A percentile compares a stretch with the other conserved stretches of the same genome.
phyloP scores from a whole-genome alignment of 2,797 vertebrate species.

The Sebastes matsubarae region DNA sequence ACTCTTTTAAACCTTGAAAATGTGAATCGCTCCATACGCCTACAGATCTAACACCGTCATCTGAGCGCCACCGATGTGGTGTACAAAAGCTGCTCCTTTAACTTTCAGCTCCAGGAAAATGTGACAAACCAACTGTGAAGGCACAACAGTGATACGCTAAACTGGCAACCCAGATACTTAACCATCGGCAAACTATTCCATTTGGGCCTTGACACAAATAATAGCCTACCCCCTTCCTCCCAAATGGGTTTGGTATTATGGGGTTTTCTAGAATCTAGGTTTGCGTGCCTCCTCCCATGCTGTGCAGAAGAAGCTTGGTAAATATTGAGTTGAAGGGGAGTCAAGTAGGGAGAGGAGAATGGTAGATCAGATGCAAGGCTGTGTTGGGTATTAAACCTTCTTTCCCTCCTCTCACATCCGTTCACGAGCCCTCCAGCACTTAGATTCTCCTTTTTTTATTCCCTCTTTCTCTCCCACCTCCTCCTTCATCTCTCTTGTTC shows the following conservation, averaged over 20 bases:
- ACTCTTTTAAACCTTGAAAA: conserved; percentile 4
- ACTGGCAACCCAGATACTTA: conserved; percentile 45
- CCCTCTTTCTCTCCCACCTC: background rate
- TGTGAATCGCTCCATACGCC: conserved; percentile 8
- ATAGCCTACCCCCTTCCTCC: conserved; percentile 23
- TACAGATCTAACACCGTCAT: conserved; percentile 2
- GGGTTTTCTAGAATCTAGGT: conserved; percentile 56
- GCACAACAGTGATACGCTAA: conserved; percentile 15
- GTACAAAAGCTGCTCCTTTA: conserved; percentile 10
- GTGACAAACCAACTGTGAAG: conserved; percentile 30
- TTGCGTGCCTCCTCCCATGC: conserved; percentile 48
- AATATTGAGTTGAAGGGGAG: conserved; percentile 60
- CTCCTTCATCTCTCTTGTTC: conserved; percentile 8
- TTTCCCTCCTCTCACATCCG: background rate
- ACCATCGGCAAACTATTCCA: conserved; percentile 52
- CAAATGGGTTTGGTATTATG: conserved; percentile 60
- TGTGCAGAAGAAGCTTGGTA: conserved; percentile 61
- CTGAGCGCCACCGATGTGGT: background rate
- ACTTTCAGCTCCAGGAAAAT: conserved; percentile 21
- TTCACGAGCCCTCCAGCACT: conserved; percentile 28
- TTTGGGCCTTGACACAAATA: conserved; percentile 55
- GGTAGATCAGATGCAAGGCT: conserved; percentile 44
- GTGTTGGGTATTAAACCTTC: conserved; percentile 43
- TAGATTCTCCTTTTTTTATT: background rate
- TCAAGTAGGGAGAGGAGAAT: conserved; percentile 39